Evolutionary conservation across 2,888 invertebrate genomes (phyloP), one percentile per base, ranked within the genome.

Genomic region (Leucania comma): DNA sequence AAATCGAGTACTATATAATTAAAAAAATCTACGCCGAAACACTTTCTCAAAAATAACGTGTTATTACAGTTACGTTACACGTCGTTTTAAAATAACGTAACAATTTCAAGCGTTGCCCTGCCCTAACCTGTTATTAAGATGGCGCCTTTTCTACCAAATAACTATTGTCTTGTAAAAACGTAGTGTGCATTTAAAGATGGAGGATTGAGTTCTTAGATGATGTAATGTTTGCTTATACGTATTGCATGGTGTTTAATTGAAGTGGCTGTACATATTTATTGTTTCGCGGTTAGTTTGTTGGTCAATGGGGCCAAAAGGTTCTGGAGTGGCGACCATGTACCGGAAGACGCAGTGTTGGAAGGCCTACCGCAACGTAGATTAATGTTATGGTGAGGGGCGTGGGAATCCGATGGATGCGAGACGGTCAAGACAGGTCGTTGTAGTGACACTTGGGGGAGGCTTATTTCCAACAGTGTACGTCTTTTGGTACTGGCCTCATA

Each of bases 21-120:
- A 77, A 79, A 84, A 72, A 81, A 61, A 70, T 57, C 42, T 50
- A 60, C 57, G 59, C 10, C 58, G 48, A 59, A 66, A 53, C 32
- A 79, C 83, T 83, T 83, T 84, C 83, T 70, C 75, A 46, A 75
- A 57, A 32, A 59, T 67, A 67, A 71, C 53, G 3, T 78, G 24
- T 81, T 72, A 84, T 84, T 81, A 81, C 0, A 46, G 64, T 76
- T 79, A 81, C 68, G 68, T 69, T 76, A 79, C 51, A 68, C 50
- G 64, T 66, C 32, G 22, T 58, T 79, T 5, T 57, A 12, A 64
- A 42, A 14, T 64, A 61, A 46, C 69, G 79, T 77, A 77, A 75
- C 58, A 0, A 32, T 24, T 67, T 60, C 48, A 32, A 65, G 68
- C 60, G 35, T 38, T 53, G 22, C 38, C 24, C 8, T 50, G 61